phyloP scores from a whole-genome alignment of 2,888 invertebrate genomes.

The Plagiodera versicolora region DNA sequence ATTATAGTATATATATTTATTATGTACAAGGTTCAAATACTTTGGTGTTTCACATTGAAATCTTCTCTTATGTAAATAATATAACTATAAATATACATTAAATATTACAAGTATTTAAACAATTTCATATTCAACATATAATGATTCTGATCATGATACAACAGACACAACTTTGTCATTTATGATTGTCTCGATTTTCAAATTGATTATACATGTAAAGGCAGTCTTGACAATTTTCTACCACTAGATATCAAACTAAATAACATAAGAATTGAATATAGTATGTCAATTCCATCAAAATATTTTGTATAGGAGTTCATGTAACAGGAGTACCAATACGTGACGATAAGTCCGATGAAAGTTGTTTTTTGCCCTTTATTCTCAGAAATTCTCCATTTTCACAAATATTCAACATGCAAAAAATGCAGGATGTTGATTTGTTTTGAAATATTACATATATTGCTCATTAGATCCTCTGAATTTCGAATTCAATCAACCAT shows the following conservation, averaged over 20 bases:
- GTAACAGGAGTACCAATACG: too few relatives aligned
- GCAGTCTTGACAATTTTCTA: neutral
- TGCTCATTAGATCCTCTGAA: too few relatives aligned
- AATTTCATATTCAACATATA: neutral
- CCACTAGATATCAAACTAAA: neutral
- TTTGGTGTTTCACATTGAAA: slow-evolving; percentile 45
- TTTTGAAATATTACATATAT: too few relatives aligned
- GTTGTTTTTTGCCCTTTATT: too few relatives aligned
- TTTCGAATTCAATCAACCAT: too few relatives aligned
- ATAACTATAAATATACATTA: slow-evolving; percentile 18
- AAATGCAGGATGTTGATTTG: too few relatives aligned
- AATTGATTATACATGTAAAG: neutral
- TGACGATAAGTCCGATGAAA: too few relatives aligned
- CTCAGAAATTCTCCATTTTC: too few relatives aligned
- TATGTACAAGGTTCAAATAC: slow-evolving; percentile 51
- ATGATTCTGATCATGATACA: neutral
- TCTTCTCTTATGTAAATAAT: slow-evolving; percentile 24
- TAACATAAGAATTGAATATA: neutral
- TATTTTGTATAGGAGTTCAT: neutral
- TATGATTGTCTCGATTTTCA: neutral
- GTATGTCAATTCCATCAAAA: neutral
- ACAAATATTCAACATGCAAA: too few relatives aligned
- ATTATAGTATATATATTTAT: slow-evolving; percentile 36
- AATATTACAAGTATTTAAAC: neutral
- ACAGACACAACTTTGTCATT: neutral